Evolutionary conservation across 37 sponge, comb jelly and placozoan genomes (phyloP), one percentile per base, ranked within the genome.

Genomic region (Ephydatia muelleri): DNA sequence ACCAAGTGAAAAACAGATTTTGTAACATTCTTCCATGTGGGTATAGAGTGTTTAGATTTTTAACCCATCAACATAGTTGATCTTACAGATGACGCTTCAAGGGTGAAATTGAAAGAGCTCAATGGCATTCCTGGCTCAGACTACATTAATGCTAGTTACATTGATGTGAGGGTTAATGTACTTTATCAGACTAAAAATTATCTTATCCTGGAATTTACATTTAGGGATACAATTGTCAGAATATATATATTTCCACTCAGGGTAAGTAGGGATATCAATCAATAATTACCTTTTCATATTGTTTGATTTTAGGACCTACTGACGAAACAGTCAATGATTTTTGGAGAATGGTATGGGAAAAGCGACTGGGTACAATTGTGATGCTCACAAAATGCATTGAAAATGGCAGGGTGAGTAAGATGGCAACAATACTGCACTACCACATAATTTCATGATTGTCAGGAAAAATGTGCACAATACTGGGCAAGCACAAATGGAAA

Each of bases 381-480:
- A 92, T 92, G 93, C 33, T 92, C 3, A 88, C 93, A 22, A 76
- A 82, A 79, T 49, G 82, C 6, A 70, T 88, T 31, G 93, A 92
- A 40, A 82, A 73, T 29, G 93, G 89, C 37, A 82, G 72, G 87
- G 89, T 83, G 40, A n/a, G n/a, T n/a, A n/a, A n/a, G n/a, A n/a
- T n/a, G n/a, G n/a, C n/a, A n/a, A n/a, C n/a, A n/a, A n/a, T 5
- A 1, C 12, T 57, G 19, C 19, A 57, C n/a, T n/a, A n/a, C n/a
- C n/a, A n/a, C n/a, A n/a, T 6, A 43, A 21, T 57, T 57, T 5
- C 1, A 57, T 1, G 16, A 16, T 11, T 57, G n/a, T 26, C 38
- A 89, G 90, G 84, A 82, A 31, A 96, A 96, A 40, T 96, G 97
- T 90, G 84, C 80, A 26, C 87, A 78, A 57, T 96, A 96, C 74